phyloP scores from a whole-genome alignment of 2,888 invertebrate genomes.

The Tetragonula carbonaria region DNA sequence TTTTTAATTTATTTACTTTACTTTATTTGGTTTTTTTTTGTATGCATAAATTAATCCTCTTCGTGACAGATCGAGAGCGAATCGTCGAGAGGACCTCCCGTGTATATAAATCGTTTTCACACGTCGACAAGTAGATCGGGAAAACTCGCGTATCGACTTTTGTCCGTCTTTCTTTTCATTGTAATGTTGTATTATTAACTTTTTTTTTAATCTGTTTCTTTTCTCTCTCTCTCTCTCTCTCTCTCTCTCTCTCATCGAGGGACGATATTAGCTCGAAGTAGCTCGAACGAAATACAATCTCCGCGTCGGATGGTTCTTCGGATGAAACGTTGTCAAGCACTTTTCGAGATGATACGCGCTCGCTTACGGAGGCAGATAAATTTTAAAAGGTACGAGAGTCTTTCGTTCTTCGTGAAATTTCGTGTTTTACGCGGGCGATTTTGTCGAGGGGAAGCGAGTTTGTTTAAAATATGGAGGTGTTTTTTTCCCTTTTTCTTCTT shows the following conservation, averaged over 20 bases:
- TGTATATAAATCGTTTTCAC: constrained; percentile 45
- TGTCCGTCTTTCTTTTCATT: not conserved
- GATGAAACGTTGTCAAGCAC: constrained; percentile 42
- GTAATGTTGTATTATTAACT: not conserved
- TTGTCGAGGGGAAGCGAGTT: not conserved
- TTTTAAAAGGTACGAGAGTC: not conserved
- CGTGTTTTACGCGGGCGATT: not conserved
- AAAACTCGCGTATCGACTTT: constrained; percentile 14
- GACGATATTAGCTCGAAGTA: constrained; percentile 16
- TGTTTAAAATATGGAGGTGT: too few relatives aligned
- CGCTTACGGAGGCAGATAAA: not conserved
- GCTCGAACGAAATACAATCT: constrained; percentile 37
- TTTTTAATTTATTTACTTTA: constrained; percentile 22
- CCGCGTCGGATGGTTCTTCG: constrained; percentile 49
- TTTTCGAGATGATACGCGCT: constrained; percentile 20
- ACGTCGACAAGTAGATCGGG: constrained; percentile 47
- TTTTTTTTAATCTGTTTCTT: too few relatives aligned
- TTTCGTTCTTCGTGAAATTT: not conserved
- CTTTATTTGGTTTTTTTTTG: constrained; percentile 64
- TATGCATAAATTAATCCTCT: constrained; percentile 52
- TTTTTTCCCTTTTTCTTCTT: too few relatives aligned
- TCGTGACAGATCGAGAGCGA: constrained; percentile 55
- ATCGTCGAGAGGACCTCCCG: constrained; percentile 54
- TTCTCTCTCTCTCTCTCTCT: too few relatives aligned
- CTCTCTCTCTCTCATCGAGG: not conserved